Percentiles rank a stretch among this genome's conserved stretches.
These are phyloP conservation scores for Scotopteryx bipunctaria DNA, from an alignment of 2,888 invertebrate species.

Conservation along the genomic window DNA sequence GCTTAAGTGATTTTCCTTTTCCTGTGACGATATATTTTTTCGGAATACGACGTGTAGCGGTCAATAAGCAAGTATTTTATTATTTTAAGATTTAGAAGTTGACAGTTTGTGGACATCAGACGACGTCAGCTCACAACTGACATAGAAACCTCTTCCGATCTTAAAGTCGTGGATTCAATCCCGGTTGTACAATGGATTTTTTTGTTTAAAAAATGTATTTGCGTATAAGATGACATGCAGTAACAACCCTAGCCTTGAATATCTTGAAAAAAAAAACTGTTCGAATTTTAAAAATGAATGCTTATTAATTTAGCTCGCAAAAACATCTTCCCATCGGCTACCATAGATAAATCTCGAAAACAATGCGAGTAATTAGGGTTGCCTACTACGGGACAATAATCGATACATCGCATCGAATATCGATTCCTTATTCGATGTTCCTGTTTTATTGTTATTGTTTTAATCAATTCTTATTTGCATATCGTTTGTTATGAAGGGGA, in stretches of 20 bases:
- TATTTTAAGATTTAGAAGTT: too few species aligned
- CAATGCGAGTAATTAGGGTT: slow-evolving; percentile 66
- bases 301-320: slow-evolving; percentile 11
- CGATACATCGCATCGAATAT: slow-evolving; percentile 66
- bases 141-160: too few species aligned
- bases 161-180: too few species aligned
- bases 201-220: background rate
- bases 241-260: background rate
- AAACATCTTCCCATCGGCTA: slow-evolving; percentile 19
- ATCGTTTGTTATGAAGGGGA: slow-evolving; percentile 30
- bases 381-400: slow-evolving; percentile 78
- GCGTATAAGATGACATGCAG: background rate
- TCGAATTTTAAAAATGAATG: slow-evolving; percentile 1
- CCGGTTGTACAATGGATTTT: too few species aligned
- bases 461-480: slow-evolving; percentile 67
- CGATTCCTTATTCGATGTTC: slow-evolving; percentile 73
- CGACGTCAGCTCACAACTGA: too few species aligned
- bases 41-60: too few species aligned
- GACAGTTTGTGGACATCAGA: too few species aligned
- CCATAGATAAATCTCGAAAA: slow-evolving; percentile 26
- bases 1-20: too few species aligned
- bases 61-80: too few species aligned
- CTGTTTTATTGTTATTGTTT: slow-evolving; percentile 69
- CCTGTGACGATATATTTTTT: too few species aligned
- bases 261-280: background rate